These are phyloP conservation scores for Aporophyla nigra DNA, from an alignment of 2,888 invertebrate species.

Conservation along the genomic window DNA sequence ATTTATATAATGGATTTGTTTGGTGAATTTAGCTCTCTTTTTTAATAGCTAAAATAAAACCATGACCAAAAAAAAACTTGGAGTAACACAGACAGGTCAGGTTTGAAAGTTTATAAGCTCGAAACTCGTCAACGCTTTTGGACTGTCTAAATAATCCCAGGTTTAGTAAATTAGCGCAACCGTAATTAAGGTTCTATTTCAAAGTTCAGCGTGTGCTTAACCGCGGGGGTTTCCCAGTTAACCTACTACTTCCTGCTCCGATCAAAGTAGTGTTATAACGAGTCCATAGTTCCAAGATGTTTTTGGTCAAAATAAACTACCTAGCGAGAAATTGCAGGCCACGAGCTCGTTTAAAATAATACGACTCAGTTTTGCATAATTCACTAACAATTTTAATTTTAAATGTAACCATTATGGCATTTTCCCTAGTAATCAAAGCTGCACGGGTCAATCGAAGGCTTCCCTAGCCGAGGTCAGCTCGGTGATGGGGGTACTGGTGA, in stretches of 20 bases:
- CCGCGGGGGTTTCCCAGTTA: neutral
- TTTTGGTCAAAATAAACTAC: neutral
- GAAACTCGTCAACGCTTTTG: neutral
- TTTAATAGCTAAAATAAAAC: neutral
- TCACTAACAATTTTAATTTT: neutral
- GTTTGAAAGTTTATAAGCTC: neutral
- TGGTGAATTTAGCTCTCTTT: neutral
- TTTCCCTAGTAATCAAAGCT: neutral
- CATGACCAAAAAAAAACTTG: neutral
- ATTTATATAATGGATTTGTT: slow-evolving; percentile 14
- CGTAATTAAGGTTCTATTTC: neutral
- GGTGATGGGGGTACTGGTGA: neutral
- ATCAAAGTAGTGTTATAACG: slow-evolving; percentile 16
- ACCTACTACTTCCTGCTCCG: neutral
- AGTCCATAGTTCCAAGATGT: neutral
- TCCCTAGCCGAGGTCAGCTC: neutral
- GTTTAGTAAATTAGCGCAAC: neutral
- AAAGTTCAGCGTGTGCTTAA: neutral
- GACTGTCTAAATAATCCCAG: neutral
- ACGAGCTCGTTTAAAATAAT: slow-evolving; percentile 6
- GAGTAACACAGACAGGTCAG: neutral
- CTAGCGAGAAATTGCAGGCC: neutral
- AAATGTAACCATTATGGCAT: neutral
- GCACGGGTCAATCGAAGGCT: neutral
- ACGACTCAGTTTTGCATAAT: neutral